Evolutionary conservation across 2,113 vertebrate species (phyloP), one percentile per base, ranked within the genome.

Genomic region (Pseudorhombus dupliciocellatus): DNA sequence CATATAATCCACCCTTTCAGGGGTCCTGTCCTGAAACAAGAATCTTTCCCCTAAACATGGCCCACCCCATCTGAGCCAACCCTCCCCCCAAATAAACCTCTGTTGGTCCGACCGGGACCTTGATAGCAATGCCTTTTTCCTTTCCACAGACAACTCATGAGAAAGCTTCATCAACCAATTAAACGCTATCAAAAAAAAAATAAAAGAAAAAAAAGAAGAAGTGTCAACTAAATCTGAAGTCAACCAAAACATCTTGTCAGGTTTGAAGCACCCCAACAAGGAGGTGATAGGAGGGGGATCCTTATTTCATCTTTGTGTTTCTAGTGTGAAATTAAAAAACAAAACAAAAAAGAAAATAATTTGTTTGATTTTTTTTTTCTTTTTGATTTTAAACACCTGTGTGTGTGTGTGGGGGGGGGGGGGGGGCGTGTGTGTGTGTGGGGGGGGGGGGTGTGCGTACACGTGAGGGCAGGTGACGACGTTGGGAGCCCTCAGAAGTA

Each of bases 401-500:
- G 58, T 57, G 62, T 20, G 48, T 20, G 10, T 80, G 72, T 68
- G 58, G 60, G 62, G 48, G 48, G 48, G 10, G 48, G n/a, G 65
- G 83, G 78, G 72, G 85, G 65, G 79, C 72, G 15, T n/a, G n/a
- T n/a, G n/a, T n/a, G n/a, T n/a, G n/a, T n/a, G 80, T 86, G 66
- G 31, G 80, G 76, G 84, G 80, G 83, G 66, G 31, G 80, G 76
- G 84, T 79, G 83, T 81, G 81, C 16, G 82, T 80, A 82, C 57
- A 34, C 31, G 68, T 79, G 86, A 84, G 87, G 84, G 85, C 84
- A 69, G 75, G 81, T 86, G 93, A 95, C 89, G 85, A 66, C 89
- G 93, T 92, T 93, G 94, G 93, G 74, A 95, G 95, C 95, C 95
- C 95, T 94, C 94, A 93, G 94, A 93, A 94, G 94, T 95, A 96